Evolutionary conservation across 1,140 invertebrate species (phyloP).

Genomic region (Spodoptera litura): DNA sequence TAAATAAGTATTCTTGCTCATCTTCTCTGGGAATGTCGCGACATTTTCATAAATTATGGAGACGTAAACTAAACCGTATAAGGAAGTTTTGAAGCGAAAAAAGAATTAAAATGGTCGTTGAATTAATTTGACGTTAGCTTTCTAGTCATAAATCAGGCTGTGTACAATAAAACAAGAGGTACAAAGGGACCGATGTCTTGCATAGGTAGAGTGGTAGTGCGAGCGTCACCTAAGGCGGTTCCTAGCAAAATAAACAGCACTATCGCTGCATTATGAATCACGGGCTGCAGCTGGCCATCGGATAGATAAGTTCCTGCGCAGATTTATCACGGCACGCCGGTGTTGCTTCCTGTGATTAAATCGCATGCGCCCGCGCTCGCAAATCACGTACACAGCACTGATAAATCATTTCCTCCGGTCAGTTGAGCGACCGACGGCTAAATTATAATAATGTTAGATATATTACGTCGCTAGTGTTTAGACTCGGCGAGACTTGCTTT

Average conservation of each 20-base stretch:
- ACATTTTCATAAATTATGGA: slow-evolving; percentile 31
- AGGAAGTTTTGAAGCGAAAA: slow-evolving; percentile 16
- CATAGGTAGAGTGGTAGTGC: slow-evolving; percentile 12
- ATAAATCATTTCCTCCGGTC: slow-evolving; percentile 77
- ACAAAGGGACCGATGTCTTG: slow-evolving; percentile 31
- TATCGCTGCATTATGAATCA: slow-evolving; percentile 76
- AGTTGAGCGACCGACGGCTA: slow-evolving; percentile 41
- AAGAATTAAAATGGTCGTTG: slow-evolving; percentile 20
- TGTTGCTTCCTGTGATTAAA: slow-evolving; percentile 81
- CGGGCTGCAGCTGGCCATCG: slow-evolving; percentile 68
- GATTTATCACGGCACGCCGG: slow-evolving; percentile 71
- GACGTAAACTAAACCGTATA: slow-evolving; percentile 19
- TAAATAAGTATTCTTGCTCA: slow-evolving; percentile 12
- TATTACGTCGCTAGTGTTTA: background rate
- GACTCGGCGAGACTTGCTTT: no score
- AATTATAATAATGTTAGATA: slow-evolving; percentile 42
- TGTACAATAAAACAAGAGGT: slow-evolving; percentile 17
- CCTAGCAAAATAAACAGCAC: slow-evolving; percentile 52
- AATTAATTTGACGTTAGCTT: slow-evolving; percentile 38
- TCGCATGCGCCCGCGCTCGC: slow-evolving; percentile 64
- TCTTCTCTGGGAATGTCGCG: slow-evolving; percentile 14
- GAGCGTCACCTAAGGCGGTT: slow-evolving; percentile 42
- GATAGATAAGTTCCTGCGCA: slow-evolving; percentile 79
- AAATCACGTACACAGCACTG: slow-evolving; percentile 75
- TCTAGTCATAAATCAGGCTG: slow-evolving; percentile 26